These are phyloP conservation scores for Brevimyrus niger DNA, from an alignment of 2,113 vertebrate species.

Conservation along the genomic window DNA sequence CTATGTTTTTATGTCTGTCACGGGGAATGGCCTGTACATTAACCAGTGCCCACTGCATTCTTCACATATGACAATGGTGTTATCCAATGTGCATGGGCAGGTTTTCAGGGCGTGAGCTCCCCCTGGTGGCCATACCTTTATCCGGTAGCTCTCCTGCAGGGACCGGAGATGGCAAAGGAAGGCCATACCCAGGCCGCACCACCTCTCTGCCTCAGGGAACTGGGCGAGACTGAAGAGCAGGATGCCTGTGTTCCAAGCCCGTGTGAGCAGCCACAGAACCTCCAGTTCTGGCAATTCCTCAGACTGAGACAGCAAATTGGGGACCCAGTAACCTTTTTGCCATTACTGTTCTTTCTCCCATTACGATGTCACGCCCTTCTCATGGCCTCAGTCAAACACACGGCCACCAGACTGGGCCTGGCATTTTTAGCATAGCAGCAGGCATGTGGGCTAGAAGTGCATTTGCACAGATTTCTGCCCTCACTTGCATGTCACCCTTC, in stretches of 20 bases:
- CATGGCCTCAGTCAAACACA: neutral
- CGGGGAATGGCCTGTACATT: neutral
- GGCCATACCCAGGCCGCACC: constrained; percentile 75
- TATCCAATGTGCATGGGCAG: neutral
- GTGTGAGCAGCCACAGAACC: constrained; percentile 80
- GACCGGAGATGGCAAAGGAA: constrained; percentile 71
- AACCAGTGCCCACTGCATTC: neutral
- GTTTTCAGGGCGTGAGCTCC: neutral
- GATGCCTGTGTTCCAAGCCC: constrained; percentile 84
- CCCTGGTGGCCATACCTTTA: constrained; percentile 53
- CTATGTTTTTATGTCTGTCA: neutral
- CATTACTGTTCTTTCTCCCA: neutral
- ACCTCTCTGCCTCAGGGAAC: constrained; percentile 72
- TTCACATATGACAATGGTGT: neutral
- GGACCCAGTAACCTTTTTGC: neutral
- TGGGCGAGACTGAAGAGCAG: constrained; percentile 64
- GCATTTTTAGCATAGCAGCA: neutral
- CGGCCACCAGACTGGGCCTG: neutral
- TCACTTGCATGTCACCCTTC: neutral
- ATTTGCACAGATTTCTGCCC: neutral
- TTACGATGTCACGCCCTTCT: neutral
- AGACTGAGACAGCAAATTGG: constrained; percentile 36
- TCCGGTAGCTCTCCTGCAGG: constrained; percentile 75
- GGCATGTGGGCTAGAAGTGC: neutral
- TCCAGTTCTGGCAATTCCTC: constrained; percentile 74